These are phyloP conservation scores for Xenentodon cancila DNA, from an alignment of 2,797 vertebrate genomes.

Conservation along the genomic window DNA sequence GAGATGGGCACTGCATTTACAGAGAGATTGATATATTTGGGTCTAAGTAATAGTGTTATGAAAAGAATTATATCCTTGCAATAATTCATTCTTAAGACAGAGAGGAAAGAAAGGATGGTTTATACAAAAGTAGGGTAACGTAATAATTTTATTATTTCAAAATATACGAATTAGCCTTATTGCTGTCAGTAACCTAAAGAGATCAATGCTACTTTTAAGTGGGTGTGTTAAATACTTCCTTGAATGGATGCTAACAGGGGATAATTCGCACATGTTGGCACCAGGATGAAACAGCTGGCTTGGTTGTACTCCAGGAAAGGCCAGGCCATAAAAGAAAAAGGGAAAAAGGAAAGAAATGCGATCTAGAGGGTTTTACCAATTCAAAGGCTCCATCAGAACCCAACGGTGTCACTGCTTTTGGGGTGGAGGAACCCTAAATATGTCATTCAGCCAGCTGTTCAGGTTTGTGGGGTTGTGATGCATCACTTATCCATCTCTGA, in stretches of 20 bases:
- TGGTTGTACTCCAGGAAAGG: neutral
- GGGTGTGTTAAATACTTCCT: neutral
- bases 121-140: too few species aligned
- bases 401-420: too few species aligned
- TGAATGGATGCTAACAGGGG: slow-evolving; percentile 4
- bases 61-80: neutral
- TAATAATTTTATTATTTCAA: neutral
- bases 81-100: too few species aligned
- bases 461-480: too few species aligned
- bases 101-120: too few species aligned
- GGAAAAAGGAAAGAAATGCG: too few species aligned
- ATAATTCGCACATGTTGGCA: slow-evolving; percentile 19
- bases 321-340: too few species aligned
- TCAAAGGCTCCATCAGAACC: too few species aligned
- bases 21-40: slow-evolving; percentile 8
- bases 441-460: too few species aligned
- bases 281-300: slow-evolving; percentile 12
- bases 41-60: neutral
- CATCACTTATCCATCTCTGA: too few species aligned
- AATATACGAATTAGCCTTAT: slow-evolving; percentile 1
- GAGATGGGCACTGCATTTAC: slow-evolving; percentile 6
- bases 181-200: neutral
- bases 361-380: too few species aligned
- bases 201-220: slow-evolving; percentile 8
- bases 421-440: too few species aligned